These are phyloP conservation scores for Lasioglossum pauxillum DNA, from an alignment of 2,888 invertebrate species.

Conservation along the genomic window DNA sequence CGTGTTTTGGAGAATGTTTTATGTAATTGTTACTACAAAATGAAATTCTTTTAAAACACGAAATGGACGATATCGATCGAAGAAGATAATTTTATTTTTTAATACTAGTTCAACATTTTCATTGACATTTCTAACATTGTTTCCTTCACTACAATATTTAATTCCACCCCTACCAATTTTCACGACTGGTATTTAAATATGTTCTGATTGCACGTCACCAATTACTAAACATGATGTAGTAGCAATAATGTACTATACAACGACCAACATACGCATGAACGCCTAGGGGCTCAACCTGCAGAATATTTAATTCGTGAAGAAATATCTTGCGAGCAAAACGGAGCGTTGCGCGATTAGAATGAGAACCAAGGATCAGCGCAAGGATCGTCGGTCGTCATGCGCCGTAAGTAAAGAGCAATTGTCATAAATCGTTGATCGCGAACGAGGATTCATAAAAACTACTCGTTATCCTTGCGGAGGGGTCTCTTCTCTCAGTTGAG, in stretches of 20 bases:
- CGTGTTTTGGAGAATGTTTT: neutral
- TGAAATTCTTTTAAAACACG: too few relatives aligned
- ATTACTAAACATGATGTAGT: neutral
- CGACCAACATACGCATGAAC: neutral
- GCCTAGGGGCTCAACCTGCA: neutral
- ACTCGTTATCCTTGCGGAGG: slow-evolving; percentile 4
- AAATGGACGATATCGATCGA: too few relatives aligned
- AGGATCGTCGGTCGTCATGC: neutral
- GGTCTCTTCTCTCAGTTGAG: neutral
- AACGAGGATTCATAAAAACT: slow-evolving; percentile 2
- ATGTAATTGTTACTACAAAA: neutral
- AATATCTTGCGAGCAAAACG: neutral
- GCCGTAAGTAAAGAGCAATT: neutral
- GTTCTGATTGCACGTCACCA: neutral
- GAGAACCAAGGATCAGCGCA: neutral
- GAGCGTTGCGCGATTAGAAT: slow-evolving; percentile 8
- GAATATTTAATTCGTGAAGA: slow-evolving; percentile 4
- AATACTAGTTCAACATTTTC: neutral
- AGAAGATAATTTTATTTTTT: neutral
- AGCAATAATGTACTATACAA: neutral
- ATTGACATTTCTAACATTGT: neutral
- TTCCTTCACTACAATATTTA: neutral
- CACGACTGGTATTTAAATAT: neutral
- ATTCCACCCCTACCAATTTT: neutral
- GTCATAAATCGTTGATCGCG: neutral